Evolutionary conservation across 2,797 vertebrate species (phyloP).

Genomic region (Cyprinella venusta): DNA sequence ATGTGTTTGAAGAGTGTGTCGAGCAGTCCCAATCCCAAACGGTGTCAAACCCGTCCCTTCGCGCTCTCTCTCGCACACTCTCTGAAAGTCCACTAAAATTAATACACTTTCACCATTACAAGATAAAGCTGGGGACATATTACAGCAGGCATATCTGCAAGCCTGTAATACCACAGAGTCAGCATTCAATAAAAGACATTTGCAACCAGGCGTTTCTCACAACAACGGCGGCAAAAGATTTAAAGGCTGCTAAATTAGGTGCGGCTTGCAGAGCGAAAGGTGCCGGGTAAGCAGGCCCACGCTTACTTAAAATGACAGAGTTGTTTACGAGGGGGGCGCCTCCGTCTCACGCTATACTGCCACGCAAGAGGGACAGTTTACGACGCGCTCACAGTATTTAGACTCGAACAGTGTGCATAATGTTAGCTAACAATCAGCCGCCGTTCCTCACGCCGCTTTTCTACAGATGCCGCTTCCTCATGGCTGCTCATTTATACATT

Average conservation of each 20-base stretch:
- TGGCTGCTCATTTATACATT: constrained; percentile 46
- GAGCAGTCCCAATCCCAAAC: constrained; percentile 81
- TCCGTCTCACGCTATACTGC: constrained; percentile 67
- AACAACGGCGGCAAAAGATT: constrained; percentile 83
- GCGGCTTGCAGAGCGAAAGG: constrained; percentile 79
- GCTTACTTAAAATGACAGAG: constrained; percentile 86
- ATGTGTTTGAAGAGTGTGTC: constrained; percentile 73
- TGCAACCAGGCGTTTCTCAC: constrained; percentile 85
- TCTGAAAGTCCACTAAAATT: constrained; percentile 79
- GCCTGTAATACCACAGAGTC: constrained; percentile 85
- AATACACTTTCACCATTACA: constrained; percentile 86
- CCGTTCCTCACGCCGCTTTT: constrained; percentile 71
- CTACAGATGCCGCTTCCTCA: constrained; percentile 63
- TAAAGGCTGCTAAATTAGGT: constrained; percentile 88
- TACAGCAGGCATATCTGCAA: constrained; percentile 84
- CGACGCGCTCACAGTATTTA: constrained; percentile 78
- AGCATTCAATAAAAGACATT: constrained; percentile 89
- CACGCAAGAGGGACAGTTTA: constrained; percentile 74
- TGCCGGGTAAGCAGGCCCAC: constrained; percentile 83
- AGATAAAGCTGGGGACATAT: constrained; percentile 86
- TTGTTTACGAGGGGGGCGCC: constrained; percentile 78
- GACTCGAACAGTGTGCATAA: constrained; percentile 79
- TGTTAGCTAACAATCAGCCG: constrained; percentile 76
- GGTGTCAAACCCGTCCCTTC: constrained; percentile 78
- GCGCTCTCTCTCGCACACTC: constrained; percentile 56